phyloP scores from a whole-genome alignment of 2,888 invertebrate species.

The Calameuta filiformis region DNA sequence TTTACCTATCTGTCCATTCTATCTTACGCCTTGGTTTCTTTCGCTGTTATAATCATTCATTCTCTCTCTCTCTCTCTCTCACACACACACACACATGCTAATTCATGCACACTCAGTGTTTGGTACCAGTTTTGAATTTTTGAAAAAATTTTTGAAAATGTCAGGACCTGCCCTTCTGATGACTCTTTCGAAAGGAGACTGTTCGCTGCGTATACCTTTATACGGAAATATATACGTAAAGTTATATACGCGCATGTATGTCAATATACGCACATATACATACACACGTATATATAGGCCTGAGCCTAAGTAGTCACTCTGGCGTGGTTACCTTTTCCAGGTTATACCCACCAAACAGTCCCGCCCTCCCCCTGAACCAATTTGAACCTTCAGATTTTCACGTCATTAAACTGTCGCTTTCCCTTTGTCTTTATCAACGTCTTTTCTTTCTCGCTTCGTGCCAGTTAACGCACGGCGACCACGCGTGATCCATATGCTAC shows the following conservation, averaged over 20 bases:
- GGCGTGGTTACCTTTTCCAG: neutral
- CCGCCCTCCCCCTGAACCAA: neutral
- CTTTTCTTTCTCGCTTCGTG: neutral
- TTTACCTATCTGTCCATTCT: constrained; percentile 23
- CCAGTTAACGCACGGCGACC: neutral
- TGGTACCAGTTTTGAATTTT: neutral
- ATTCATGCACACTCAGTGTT: neutral
- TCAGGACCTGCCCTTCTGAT: neutral
- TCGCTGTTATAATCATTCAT: neutral
- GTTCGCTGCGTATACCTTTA: too few relatives aligned
- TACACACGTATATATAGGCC: neutral
- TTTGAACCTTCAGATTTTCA: neutral
- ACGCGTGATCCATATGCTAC: neutral
- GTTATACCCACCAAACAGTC: neutral
- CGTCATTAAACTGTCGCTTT: neutral
- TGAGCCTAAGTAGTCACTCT: neutral
- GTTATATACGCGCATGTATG: neutral
- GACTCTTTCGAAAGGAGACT: too few relatives aligned
- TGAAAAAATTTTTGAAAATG: neutral
- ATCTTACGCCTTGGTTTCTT: constrained; percentile 3
- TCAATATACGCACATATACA: neutral
- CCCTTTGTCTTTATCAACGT: neutral
- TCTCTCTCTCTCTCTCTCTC: neutral
- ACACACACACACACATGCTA: too few relatives aligned
- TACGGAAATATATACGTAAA: neutral